Evolutionary conservation across 2,113 vertebrate genomes (phyloP).

Genomic region (Eira barbara): DNA sequence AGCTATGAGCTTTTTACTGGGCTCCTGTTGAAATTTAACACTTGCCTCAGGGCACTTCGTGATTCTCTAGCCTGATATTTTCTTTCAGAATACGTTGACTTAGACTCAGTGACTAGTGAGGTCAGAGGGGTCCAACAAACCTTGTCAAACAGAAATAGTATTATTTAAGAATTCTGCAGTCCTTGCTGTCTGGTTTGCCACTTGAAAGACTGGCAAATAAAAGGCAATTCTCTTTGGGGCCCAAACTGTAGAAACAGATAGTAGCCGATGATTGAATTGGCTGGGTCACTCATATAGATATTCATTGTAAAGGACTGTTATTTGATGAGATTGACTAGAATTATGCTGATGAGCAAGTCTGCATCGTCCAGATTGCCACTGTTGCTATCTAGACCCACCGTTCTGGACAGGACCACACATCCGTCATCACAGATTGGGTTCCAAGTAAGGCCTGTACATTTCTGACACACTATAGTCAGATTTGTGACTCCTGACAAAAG

Average conservation of each 20-base stretch:
- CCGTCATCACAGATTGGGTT: not conserved
- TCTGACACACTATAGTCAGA: not conserved
- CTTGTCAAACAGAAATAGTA: not conserved
- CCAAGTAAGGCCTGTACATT: not conserved
- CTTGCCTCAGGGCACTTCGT: not conserved
- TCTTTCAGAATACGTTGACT: not conserved
- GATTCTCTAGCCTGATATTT: not conserved
- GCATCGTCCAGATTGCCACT: not conserved
- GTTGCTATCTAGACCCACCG: not conserved
- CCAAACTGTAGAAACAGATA: not conserved
- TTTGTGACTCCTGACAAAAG: not conserved
- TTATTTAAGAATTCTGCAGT: not conserved
- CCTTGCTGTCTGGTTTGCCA: not conserved
- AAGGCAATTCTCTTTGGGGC: not conserved
- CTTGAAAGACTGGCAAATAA: not conserved
- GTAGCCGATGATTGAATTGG: not conserved
- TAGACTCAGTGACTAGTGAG: not conserved
- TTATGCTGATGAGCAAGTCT: not conserved
- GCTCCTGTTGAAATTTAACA: not conserved
- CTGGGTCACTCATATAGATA: not conserved
- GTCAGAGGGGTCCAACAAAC: not conserved
- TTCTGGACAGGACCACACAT: not conserved
- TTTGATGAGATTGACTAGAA: not conserved
- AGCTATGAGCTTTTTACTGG: not conserved
- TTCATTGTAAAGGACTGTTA: not conserved